Conservation (phyloP, 2,888 invertebrate species). For the Hirudinaria manillensis region DNA sequence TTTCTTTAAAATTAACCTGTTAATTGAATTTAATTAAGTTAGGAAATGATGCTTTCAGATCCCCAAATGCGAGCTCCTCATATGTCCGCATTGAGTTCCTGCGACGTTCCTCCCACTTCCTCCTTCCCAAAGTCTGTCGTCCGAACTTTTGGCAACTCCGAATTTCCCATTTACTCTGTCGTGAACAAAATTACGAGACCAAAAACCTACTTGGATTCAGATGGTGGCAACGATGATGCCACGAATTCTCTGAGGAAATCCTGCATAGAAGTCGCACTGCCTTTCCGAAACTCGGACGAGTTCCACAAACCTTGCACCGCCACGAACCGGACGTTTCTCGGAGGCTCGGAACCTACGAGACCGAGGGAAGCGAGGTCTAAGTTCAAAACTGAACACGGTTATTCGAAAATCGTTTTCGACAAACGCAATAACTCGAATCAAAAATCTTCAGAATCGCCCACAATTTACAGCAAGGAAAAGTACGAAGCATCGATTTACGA, state of each 20-base stretch:
- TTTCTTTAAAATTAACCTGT: not conserved
- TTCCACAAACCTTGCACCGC: not conserved
- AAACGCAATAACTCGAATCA: constrained; percentile 4
- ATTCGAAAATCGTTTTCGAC: constrained; percentile 10
- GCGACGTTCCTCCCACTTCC: too few species aligned
- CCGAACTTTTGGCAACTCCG: not conserved
- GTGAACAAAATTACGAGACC: constrained; percentile 26
- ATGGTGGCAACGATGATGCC: not conserved
- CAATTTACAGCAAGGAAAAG: constrained; percentile 1
- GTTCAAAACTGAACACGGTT: constrained; percentile 38
- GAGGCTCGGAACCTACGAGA: not conserved
- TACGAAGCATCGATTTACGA: constrained; percentile 7
- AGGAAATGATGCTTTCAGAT: too few species aligned
- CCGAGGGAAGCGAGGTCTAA: constrained; percentile 24
- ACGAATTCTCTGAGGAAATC: not conserved
- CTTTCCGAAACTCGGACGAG: too few species aligned
- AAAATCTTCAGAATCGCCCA: not conserved
- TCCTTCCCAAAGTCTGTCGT: too few species aligned
- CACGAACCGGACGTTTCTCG: not conserved
- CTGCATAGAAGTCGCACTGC: too few species aligned
- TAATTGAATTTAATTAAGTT: not conserved
- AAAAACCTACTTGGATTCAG: constrained; percentile 3
- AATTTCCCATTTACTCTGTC: constrained; percentile 26
- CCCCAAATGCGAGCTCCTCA: too few species aligned
- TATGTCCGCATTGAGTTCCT: too few species aligned